phyloP scores from a whole-genome alignment of 1,140 invertebrate species.

The Drosophila kepulauana region DNA sequence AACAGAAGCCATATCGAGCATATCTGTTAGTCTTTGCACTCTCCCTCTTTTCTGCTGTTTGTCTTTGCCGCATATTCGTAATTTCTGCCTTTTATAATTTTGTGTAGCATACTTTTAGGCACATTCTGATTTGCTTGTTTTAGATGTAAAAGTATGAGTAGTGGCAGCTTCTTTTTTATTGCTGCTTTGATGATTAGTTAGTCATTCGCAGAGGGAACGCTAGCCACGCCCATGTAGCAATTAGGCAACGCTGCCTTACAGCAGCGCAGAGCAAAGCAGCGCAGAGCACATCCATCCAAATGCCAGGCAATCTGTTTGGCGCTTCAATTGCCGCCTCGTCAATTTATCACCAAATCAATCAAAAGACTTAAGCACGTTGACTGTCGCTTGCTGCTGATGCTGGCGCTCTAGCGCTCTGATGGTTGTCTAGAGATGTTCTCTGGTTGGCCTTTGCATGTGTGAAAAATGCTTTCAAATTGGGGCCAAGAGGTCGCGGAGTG shows the following conservation, averaged over 20 bases:
- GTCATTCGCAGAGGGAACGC: slow-evolving; percentile 21
- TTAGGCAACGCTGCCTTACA: slow-evolving; percentile 48
- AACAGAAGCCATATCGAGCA: slow-evolving; percentile 54
- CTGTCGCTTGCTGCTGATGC: slow-evolving; percentile 33
- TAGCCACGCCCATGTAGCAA: slow-evolving; percentile 52
- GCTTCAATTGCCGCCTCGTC: slow-evolving; percentile 72
- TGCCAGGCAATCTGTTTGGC: slow-evolving; percentile 71
- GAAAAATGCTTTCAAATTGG: slow-evolving; percentile 63
- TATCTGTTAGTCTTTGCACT: slow-evolving; percentile 9
- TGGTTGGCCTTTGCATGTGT: slow-evolving; percentile 44
- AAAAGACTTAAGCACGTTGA: slow-evolving; percentile 67
- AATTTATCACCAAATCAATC: slow-evolving; percentile 84
- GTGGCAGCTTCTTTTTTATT: slow-evolving; percentile 8
- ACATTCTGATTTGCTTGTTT: not conserved
- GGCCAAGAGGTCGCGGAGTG: slow-evolving; percentile 52
- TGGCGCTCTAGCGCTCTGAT: not conserved
- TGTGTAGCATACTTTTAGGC: slow-evolving; percentile 49
- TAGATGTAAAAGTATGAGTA: not conserved
- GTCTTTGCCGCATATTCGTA: not conserved
- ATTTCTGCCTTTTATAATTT: slow-evolving; percentile 22
- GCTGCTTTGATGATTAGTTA: slow-evolving; percentile 25
- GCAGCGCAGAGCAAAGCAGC: not conserved
- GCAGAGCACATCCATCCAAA: slow-evolving; percentile 42
- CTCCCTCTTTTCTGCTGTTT: not conserved
- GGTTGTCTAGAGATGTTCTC: slow-evolving; percentile 20